Percentiles rank a stretch among this genome's conserved stretches.
phyloP scores from a whole-genome alignment of 2,888 invertebrate species.

The Octodonta nipae region DNA sequence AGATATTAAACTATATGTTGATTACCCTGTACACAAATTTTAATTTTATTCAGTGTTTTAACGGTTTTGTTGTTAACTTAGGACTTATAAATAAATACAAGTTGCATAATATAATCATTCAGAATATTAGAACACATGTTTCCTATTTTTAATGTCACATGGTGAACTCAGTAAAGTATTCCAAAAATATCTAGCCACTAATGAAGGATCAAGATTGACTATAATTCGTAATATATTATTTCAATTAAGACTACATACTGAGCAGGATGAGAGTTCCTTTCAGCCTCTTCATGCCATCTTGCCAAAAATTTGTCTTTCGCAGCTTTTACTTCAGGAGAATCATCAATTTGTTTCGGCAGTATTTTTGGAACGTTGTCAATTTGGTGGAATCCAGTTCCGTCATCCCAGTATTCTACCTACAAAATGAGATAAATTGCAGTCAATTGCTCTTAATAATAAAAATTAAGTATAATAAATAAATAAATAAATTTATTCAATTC shows the following conservation, averaged over 20 bases:
- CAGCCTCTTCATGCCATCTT: slow-evolving; percentile 55
- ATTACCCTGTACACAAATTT: too few relatives aligned
- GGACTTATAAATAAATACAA: too few relatives aligned
- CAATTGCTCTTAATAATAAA: too few relatives aligned
- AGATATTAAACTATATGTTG: too few relatives aligned
- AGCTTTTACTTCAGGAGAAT: slow-evolving; percentile 55
- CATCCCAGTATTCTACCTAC: slow-evolving; percentile 60
- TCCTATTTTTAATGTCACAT: too few relatives aligned
- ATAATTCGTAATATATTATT: neutral
- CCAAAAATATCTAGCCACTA: neutral
- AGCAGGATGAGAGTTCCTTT: slow-evolving; percentile 31
- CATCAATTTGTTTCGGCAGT: slow-evolving; percentile 48
- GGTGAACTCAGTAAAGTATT: neutral
- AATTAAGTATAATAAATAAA: neutral
- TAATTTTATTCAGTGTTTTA: too few relatives aligned
- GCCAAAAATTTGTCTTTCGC: slow-evolving; percentile 56
- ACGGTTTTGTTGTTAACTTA: too few relatives aligned
- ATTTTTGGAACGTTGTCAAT: slow-evolving; percentile 57
- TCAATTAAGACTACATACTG: slow-evolving; percentile 27
- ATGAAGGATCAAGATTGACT: neutral
- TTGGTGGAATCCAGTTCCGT: slow-evolving; percentile 65
- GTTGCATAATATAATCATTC: too few relatives aligned
- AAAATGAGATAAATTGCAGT: too few relatives aligned
- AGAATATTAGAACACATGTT: too few relatives aligned
- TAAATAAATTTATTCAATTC: neutral